Base-by-base conservation (phyloP, 2,113 vertebrate genomes). In the Calidris pygmaea region DNA sequence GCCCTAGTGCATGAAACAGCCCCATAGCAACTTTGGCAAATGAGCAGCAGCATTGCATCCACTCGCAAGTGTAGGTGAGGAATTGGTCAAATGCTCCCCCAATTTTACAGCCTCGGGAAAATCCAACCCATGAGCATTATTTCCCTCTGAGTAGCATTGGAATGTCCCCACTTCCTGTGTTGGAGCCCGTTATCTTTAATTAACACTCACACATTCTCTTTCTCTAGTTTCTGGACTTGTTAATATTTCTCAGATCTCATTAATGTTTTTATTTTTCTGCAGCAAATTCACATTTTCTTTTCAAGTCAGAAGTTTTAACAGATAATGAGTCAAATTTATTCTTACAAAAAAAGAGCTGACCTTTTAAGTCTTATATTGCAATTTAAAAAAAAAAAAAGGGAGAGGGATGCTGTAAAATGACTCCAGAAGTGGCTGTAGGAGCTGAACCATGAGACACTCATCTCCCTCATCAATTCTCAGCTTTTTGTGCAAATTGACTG, bases 201-300 rank as follows among this genome's bases (percentile, higher is more conserved):
- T 90, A 91, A 80, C 32, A 32, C 79, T 80, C 87, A 90, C 39
- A 47, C 43, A 34, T 90, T 55, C 53, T 68, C 53, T 79, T 79
- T 13, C 47, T 80, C 47, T 80, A 23, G 22, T 77, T 94, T 67
- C 82, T 50, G 67, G 87, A 18, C 82, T 63, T 20, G 48, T 73
- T 96, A 63, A 77, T 95, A 94, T 93, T 63, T 92, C 93, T 95
- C 92, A 68, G 71, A 92, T 80, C 79, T 84, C 82, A 87, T 92
- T 86, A 84, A 71, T 87, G 87, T 34, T 93, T 94, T 95, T 85
- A 59, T 93, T 85, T 95, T 91, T 85, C 58, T 52, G 85, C 4
- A 2, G 75, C 55, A 91, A 94, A 83, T 70, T 66, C 67, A 43
- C 30, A 7, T 94, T 86, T 93, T 80, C 53, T 67, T 74, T 60